These are phyloP conservation scores for Falco punctatus DNA, from an alignment of 2,113 vertebrate genomes.

Conservation along the genomic window DNA sequence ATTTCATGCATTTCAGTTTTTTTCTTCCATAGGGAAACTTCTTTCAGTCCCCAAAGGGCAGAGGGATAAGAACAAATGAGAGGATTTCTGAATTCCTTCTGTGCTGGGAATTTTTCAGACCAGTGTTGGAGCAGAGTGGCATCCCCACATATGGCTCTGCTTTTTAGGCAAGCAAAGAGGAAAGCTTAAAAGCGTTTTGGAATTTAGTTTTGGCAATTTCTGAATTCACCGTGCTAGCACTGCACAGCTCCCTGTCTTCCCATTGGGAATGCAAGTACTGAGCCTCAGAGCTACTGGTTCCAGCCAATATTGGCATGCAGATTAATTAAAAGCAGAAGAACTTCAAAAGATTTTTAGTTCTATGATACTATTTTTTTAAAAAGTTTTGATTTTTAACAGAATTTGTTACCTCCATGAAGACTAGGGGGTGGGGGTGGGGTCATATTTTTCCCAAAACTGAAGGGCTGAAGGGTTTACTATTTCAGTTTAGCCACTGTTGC, in stretches of 20 bases:
- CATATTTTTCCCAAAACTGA: background rate
- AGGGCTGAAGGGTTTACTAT: background rate
- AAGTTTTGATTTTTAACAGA: background rate
- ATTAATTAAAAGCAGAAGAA: slow-evolving; percentile 11
- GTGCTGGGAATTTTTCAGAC: background rate
- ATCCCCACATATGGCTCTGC: background rate
- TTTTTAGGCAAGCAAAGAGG: background rate
- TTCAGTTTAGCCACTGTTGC: background rate
- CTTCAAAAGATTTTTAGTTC: background rate
- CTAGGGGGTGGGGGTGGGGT: background rate
- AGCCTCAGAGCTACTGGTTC: background rate
- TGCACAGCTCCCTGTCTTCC: background rate
- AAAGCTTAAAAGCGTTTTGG: background rate
- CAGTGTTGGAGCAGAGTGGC: background rate
- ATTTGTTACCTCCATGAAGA: background rate
- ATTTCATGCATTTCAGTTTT: slow-evolving; percentile 29
- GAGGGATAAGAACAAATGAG: background rate
- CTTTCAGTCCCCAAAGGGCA: slow-evolving; percentile 2
- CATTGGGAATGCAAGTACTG: background rate
- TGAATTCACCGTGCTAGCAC: background rate
- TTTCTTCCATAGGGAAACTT: background rate
- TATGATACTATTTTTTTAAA: background rate
- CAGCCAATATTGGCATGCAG: background rate
- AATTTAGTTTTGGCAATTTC: background rate
- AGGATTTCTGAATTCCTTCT: slow-evolving; percentile 14